These are phyloP conservation scores for Bucco capensis DNA, from an alignment of 2,113 vertebrate species.

Conservation along the genomic window DNA sequence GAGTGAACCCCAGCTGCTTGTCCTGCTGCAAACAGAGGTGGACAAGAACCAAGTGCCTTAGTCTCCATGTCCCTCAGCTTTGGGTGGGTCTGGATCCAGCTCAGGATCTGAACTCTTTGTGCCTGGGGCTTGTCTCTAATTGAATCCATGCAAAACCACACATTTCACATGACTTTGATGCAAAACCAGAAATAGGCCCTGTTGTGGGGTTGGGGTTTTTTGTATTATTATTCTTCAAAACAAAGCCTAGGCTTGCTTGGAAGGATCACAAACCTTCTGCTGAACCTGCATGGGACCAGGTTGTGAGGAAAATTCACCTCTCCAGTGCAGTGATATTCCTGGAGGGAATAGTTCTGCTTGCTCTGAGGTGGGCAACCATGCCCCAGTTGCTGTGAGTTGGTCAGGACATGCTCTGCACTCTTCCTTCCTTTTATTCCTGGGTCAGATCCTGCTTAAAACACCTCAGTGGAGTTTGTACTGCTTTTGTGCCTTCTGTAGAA, in stretches of 20 bases:
- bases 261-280: conserved; percentile 37
- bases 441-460: not conserved
- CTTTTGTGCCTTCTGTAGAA: not conserved
- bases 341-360: not conserved
- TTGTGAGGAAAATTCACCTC: not conserved
- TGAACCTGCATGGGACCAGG: conserved; percentile 14
- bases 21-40: not conserved
- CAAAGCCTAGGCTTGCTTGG: conserved; percentile 33
- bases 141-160: conserved; percentile 59
- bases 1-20: conserved; percentile 28
- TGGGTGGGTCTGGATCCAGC: conserved; percentile 48
- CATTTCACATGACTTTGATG: conserved; percentile 61
- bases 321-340: not conserved
- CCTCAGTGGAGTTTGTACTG: not conserved
- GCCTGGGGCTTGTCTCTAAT: conserved; percentile 53
- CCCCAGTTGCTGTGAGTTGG: not conserved
- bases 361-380: not conserved
- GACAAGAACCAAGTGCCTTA: conserved; percentile 16
- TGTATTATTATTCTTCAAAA: conserved; percentile 42
- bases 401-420: not conserved
- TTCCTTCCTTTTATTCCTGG: not conserved
- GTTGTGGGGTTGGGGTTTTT: too few species aligned
- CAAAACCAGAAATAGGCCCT: conserved; percentile 45
- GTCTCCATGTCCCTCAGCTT: conserved; percentile 34
- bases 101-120: conserved; percentile 52